These are phyloP conservation scores for Scomber colias DNA, from an alignment of 2,113 vertebrate genomes.

Conservation along the genomic window DNA sequence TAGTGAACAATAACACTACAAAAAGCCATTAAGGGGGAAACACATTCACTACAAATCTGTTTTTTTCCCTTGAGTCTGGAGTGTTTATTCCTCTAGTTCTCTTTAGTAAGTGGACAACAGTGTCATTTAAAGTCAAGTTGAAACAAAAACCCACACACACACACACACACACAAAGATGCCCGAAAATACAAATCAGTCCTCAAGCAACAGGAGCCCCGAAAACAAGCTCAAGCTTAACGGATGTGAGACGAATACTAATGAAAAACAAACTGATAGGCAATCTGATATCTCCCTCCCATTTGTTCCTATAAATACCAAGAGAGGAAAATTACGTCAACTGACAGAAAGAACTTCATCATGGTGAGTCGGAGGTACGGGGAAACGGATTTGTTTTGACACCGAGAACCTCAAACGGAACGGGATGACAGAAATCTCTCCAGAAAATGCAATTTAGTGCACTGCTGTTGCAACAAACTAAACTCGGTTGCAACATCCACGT, in stretches of 20 bases:
- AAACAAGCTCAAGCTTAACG: too few relatives aligned
- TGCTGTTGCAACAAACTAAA: neutral
- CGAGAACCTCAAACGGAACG: neutral
- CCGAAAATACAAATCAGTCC: neutral
- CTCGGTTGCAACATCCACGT: neutral
- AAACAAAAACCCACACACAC: neutral
- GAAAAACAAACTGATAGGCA: too few relatives aligned
- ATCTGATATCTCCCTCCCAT: neutral
- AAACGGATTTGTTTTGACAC: neutral
- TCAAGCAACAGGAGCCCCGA: neutral
- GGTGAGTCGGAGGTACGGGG: neutral
- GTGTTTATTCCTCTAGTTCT: conserved; percentile 6
- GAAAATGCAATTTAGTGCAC: neutral
- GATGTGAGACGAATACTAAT: too few relatives aligned
- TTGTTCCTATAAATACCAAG: neutral
- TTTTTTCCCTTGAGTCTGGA: neutral
- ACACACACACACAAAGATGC: neutral
- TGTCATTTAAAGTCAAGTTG: neutral
- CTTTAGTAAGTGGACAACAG: conserved; percentile 12
- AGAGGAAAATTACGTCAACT: neutral
- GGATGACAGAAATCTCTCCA: neutral
- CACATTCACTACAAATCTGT: conserved; percentile 5
- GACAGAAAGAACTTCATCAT: neutral
- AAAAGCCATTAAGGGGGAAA: conserved; percentile 1
- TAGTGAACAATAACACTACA: neutral